Conservation (phyloP, 1,140 invertebrate genomes). For the Gryon sp. region DNA sequence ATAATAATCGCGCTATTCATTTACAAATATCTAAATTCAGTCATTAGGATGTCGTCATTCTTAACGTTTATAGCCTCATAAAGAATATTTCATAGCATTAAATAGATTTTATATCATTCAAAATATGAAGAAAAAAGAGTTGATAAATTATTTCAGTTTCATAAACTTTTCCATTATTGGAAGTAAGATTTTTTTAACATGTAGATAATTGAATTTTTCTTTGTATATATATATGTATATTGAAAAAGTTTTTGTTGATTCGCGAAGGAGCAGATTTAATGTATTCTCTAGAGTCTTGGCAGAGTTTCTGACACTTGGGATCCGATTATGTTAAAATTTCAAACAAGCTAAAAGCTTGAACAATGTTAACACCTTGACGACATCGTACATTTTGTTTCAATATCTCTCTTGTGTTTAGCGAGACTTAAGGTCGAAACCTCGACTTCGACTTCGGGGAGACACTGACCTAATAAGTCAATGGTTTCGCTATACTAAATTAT, state of each 20-base stretch:
- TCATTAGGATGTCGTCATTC: no score
- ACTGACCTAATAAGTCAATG: constrained; percentile 46
- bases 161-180: no score
- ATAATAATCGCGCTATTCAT: constrained; percentile 23
- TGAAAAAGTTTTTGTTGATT: no score
- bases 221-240: no score
- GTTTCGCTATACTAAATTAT: constrained; percentile 2
- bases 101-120: no score
- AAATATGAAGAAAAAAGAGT: no score
- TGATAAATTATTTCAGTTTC: no score
- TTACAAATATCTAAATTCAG: constrained; percentile 25
- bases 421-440: constrained; percentile 21
- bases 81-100: no score
- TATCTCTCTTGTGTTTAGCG: constrained; percentile 24
- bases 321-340: constrained; percentile 60
- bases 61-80: no score
- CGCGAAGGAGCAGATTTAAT: constrained; percentile 25
- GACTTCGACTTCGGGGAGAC: constrained; percentile 39
- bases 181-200: no score
- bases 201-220: no score
- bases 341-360: constrained; percentile 39
- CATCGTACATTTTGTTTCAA: constrained; percentile 37
- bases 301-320: constrained; percentile 48
- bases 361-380: constrained; percentile 43
- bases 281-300: constrained; percentile 15